These are phyloP conservation scores for Phataginus tetradactyla DNA, from an alignment of 2,797 vertebrate species.

Conservation along the genomic window DNA sequence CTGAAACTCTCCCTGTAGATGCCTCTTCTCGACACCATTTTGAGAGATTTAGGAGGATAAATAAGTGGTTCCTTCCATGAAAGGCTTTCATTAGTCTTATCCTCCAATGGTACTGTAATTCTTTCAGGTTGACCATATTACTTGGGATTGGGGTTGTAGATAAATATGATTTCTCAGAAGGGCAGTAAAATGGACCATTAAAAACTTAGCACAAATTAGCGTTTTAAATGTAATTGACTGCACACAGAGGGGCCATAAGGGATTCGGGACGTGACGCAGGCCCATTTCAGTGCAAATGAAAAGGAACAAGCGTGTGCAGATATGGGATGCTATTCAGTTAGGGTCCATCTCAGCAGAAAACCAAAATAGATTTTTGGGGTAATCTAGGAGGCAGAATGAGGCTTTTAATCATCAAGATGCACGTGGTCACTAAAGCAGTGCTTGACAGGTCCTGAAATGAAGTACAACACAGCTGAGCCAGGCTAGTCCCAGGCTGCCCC, in stretches of 20 bases:
- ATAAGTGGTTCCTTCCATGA: not conserved
- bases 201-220: constrained; percentile 66
- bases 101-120: not conserved
- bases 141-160: constrained; percentile 35
- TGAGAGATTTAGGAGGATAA: not conserved
- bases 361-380: not conserved
- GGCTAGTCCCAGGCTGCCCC: not conserved
- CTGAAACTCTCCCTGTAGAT: not conserved
- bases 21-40: not conserved
- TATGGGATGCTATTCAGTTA: not conserved
- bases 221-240: constrained; percentile 60
- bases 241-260: constrained; percentile 44
- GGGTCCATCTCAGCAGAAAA: constrained; percentile 33
- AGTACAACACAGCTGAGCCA: not conserved
- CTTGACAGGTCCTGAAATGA: not conserved
- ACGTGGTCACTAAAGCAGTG: not conserved
- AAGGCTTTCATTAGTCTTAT: constrained; percentile 23
- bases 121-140: constrained; percentile 38
- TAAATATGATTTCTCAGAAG: constrained; percentile 75
- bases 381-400: not conserved
- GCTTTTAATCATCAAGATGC: not conserved
- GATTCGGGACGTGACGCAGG: constrained; percentile 31
- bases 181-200: constrained; percentile 72
- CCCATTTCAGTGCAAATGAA: constrained; percentile 64
- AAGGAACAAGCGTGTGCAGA: not conserved